Evolutionary conservation across 2,888 invertebrate genomes (phyloP).

Genomic region (Sminthurinus aureus): DNA sequence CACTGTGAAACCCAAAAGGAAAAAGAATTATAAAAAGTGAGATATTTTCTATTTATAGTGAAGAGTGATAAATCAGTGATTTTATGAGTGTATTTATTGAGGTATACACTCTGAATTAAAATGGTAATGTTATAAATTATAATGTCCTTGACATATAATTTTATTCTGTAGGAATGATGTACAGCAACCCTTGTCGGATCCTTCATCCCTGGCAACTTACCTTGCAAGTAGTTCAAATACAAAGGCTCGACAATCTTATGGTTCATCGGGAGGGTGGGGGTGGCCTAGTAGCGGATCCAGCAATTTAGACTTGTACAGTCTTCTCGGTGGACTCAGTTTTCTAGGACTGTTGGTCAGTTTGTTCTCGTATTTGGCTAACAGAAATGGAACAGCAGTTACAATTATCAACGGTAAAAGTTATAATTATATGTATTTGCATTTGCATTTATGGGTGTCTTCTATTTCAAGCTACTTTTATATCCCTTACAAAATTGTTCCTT

Average conservation of each 20-base stretch:
- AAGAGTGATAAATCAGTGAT: background rate
- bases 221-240: background rate
- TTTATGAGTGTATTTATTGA: background rate
- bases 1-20: too few species aligned
- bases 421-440: background rate
- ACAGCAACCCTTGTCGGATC: background rate
- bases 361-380: background rate
- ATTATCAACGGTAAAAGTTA: slow-evolving; percentile 11
- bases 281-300: too few species aligned
- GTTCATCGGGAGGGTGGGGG: background rate
- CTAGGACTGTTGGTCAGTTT: slow-evolving; percentile 15
- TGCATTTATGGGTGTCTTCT: background rate
- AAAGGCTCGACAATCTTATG: background rate
- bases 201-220: background rate
- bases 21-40: too few species aligned
- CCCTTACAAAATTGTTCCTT: background rate
- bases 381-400: background rate
- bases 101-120: background rate
- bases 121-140: too few species aligned
- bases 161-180: background rate
- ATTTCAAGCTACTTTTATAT: background rate
- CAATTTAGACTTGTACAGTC: slow-evolving; percentile 36
- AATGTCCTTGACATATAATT: background rate
- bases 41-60: too few species aligned
- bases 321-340: slow-evolving; percentile 28